phyloP scores from a whole-genome alignment of 2,888 invertebrate species.

The Hanleya hanleyi region DNA sequence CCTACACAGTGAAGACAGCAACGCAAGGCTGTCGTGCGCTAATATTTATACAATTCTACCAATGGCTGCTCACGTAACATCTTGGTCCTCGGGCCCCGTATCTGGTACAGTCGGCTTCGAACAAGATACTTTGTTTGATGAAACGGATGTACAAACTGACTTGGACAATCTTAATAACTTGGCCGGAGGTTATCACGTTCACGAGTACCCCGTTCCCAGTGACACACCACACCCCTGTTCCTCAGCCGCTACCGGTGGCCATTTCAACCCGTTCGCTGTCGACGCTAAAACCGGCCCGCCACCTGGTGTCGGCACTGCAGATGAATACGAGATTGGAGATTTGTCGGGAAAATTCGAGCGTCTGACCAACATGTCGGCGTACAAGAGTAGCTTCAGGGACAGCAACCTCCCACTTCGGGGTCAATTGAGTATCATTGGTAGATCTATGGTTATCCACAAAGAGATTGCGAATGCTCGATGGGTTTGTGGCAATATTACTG shows the following conservation, averaged over 20 bases:
- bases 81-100: background rate
- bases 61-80: background rate
- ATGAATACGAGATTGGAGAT: conserved; percentile 91
- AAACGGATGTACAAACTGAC: conserved; percentile 77
- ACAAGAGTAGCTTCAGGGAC: conserved; percentile 80
- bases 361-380: conserved; percentile 4
- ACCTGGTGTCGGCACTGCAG: conserved; percentile 66
- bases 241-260: conserved; percentile 5
- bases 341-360: conserved; percentile 78
- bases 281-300: background rate
- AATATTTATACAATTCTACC: conserved; percentile 54
- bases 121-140: conserved; percentile 16
- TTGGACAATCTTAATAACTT: conserved; percentile 82
- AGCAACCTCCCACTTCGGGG: conserved; percentile 88
- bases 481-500: conserved; percentile 26
- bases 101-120: conserved; percentile 8
- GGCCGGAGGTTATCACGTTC: conserved; percentile 84
- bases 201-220: conserved; percentile 77
- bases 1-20: conserved; percentile 89
- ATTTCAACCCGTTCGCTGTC: conserved; percentile 25
- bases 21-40: conserved; percentile 84
- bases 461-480: conserved; percentile 66
- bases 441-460: conserved; percentile 90
- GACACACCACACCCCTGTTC: conserved; percentile 14
- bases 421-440: conserved; percentile 85